Percentiles rank a stretch among this genome's conserved stretches.
These are phyloP conservation scores for Zoanthus solanderi DNA, from an alignment of 92 coral and sea anemone genomes.

Conservation along the genomic window DNA sequence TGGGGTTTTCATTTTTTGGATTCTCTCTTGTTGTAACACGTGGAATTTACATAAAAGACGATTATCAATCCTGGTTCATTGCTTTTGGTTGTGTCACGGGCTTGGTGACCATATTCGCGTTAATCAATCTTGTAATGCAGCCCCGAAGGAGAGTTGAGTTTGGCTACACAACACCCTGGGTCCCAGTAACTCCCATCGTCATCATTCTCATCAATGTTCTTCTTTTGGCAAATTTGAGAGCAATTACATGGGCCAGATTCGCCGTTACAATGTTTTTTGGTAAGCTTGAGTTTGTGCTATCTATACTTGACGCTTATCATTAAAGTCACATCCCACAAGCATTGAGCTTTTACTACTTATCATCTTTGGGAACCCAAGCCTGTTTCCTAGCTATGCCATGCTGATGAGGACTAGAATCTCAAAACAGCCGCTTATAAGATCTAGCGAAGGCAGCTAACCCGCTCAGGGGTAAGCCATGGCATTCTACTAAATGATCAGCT, in stretches of 20 bases:
- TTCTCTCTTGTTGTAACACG: slow-evolving; percentile 37
- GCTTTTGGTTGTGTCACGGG: slow-evolving; percentile 62
- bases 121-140: slow-evolving; percentile 67
- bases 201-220: slow-evolving; percentile 73
- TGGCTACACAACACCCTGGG: slow-evolving; percentile 63
- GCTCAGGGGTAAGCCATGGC: too few relatives aligned
- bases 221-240: slow-evolving; percentile 74
- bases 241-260: slow-evolving; percentile 86
- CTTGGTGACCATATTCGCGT: slow-evolving; percentile 39
- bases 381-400: too few relatives aligned
- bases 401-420: too few relatives aligned
- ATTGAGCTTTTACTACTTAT: too few relatives aligned
- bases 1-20: slow-evolving; percentile 34
- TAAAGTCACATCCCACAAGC: too few relatives aligned
- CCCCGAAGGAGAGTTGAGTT: slow-evolving; percentile 60
- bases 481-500: too few relatives aligned
- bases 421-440: too few relatives aligned
- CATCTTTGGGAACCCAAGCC: too few relatives aligned
- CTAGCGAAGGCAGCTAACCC: too few relatives aligned
- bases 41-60: slow-evolving; percentile 18
- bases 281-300: slow-evolving; percentile 40
- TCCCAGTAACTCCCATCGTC: slow-evolving; percentile 70
- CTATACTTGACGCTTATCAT: too few relatives aligned
- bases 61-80: slow-evolving; percentile 24
- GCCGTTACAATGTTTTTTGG: slow-evolving; percentile 86